A percentile compares a stretch with the other conserved stretches of the same genome.
phyloP scores from a whole-genome alignment of 2,113 vertebrate species.

The Verasper variegatus region DNA sequence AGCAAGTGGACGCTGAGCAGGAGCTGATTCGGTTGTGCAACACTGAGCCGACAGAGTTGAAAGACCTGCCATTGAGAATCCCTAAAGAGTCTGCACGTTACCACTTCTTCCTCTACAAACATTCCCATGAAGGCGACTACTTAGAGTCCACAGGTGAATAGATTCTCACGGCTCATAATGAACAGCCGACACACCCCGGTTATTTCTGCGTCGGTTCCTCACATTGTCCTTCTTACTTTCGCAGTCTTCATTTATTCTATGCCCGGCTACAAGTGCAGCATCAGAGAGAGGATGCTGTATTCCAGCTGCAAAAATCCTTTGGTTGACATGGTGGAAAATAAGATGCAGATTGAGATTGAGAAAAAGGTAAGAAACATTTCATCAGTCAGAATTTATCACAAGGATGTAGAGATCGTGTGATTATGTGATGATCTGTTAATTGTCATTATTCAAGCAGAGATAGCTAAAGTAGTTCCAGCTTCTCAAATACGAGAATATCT shows the following conservation, averaged over 20 bases:
- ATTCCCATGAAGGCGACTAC: slow-evolving; percentile 95
- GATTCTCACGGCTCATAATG: neutral
- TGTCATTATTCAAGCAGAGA: neutral
- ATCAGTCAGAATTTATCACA: neutral
- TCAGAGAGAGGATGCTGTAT: slow-evolving; percentile 97
- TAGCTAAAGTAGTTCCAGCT: neutral
- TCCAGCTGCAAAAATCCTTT: slow-evolving; percentile 96
- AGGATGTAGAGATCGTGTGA: neutral
- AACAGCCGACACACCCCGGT: neutral
- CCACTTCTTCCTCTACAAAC: slow-evolving; percentile 98
- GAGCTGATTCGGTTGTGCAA: slow-evolving; percentile 92
- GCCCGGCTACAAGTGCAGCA: slow-evolving; percentile 96
- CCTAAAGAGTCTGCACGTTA: slow-evolving; percentile 94
- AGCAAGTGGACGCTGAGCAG: slow-evolving; percentile 93
- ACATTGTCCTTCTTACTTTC: neutral
- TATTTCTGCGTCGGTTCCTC: neutral
- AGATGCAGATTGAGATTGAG: slow-evolving; percentile 87
- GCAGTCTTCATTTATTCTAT: slow-evolving; percentile 99
- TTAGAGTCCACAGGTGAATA: slow-evolving; percentile 92
- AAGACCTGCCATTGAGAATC: slow-evolving; percentile 92
- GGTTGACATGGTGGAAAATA: slow-evolving; percentile 90
- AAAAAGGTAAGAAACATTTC: slow-evolving; percentile 86
- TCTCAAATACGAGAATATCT: neutral
- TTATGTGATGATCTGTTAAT: too few relatives aligned
- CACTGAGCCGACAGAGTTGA: slow-evolving; percentile 91